These are phyloP conservation scores for Cantharis flavilabris DNA, from an alignment of 2,888 invertebrate species.

Conservation along the genomic window DNA sequence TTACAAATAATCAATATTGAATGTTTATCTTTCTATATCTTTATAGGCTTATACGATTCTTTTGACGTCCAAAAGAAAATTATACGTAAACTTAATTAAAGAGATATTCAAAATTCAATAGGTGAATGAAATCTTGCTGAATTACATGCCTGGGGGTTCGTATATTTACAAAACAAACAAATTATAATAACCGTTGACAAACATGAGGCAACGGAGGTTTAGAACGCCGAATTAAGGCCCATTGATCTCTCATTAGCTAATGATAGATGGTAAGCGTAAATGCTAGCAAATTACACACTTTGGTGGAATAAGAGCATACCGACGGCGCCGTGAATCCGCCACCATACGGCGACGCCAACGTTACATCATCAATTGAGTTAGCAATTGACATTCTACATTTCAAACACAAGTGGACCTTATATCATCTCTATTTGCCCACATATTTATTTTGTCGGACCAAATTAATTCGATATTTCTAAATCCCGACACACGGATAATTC, in stretches of 20 bases:
- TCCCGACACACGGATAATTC: not conserved
- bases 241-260: conserved; percentile 51
- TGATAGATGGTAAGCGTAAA: conserved; percentile 44
- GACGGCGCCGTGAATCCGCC: conserved; percentile 28
- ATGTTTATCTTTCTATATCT: not conserved
- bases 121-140: not conserved
- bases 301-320: conserved; percentile 23
- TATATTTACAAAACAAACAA: conserved; percentile 46
- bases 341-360: conserved; percentile 21
- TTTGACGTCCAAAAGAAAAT: not conserved
- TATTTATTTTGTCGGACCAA: not conserved
- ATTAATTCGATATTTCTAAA: not conserved
- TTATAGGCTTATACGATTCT: not conserved
- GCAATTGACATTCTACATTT: conserved; percentile 6
- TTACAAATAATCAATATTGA: conserved; percentile 1
- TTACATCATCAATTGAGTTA: conserved; percentile 22
- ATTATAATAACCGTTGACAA: conserved; percentile 46
- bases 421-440: not conserved
- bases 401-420: not conserved
- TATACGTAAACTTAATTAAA: not conserved
- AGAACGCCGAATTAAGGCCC: conserved; percentile 44
- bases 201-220: conserved; percentile 36
- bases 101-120: not conserved
- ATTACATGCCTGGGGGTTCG: conserved; percentile 17
- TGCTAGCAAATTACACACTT: conserved; percentile 24